Evolutionary conservation across 1,140 invertebrate species (phyloP).

Genomic region (Hyphantria cunea): DNA sequence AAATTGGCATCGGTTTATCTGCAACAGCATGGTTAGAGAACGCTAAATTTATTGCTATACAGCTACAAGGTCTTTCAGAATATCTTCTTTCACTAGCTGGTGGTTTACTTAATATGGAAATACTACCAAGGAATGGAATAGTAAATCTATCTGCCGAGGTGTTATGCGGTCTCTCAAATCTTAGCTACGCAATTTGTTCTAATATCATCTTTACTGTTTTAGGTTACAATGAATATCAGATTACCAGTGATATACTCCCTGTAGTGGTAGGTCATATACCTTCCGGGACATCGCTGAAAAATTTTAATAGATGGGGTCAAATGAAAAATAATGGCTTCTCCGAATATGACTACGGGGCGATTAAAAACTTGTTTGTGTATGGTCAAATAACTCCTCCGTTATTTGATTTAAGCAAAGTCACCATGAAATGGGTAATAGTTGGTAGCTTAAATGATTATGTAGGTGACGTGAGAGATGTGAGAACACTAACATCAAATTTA

Average conservation of each 20-base stretch:
- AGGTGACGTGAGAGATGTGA: conserved; percentile 53
- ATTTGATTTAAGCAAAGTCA: conserved; percentile 73
- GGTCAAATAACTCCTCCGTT: conserved; percentile 66
- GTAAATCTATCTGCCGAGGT: background rate
- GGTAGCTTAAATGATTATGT: conserved; percentile 72
- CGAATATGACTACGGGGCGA: conserved; percentile 34
- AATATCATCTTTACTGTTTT: conserved; percentile 26
- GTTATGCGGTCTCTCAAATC: conserved; percentile 14
- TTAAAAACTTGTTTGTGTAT: conserved; percentile 51
- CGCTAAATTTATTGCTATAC: conserved; percentile 35
- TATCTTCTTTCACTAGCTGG: background rate
- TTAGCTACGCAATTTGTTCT: conserved; percentile 30
- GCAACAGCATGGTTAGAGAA: conserved; percentile 70
- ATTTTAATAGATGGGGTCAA: conserved; percentile 85
- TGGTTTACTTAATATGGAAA: conserved; percentile 13
- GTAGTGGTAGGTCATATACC: conserved; percentile 86
- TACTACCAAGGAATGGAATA: conserved; percentile 19
- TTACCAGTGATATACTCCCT: conserved; percentile 60
- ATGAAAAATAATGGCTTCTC: conserved; percentile 74
- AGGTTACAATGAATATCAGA: conserved; percentile 35
- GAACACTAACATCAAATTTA: conserved; percentile 27
- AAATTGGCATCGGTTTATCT: conserved; percentile 74
- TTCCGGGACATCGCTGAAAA: conserved; percentile 86
- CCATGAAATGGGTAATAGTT: conserved; percentile 68
- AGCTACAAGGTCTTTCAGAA: conserved; percentile 11